Conservation (phyloP, 2,888 invertebrate species). For the Escarpia spicata region DNA sequence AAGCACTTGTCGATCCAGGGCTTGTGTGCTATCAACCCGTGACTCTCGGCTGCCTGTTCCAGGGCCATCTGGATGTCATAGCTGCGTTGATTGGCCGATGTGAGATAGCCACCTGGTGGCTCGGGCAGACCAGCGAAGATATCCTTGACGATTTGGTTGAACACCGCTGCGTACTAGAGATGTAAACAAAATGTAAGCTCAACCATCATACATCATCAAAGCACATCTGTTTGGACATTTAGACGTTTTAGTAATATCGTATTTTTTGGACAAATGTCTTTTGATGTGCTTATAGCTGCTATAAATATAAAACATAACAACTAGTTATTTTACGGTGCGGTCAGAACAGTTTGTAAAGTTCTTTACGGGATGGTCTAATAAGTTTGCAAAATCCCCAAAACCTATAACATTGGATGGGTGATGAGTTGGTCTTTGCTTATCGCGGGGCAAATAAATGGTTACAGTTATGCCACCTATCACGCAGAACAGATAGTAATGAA, state of each 20-base stretch:
- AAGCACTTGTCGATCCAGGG: slow-evolving; percentile 62
- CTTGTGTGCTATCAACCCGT: slow-evolving; percentile 58
- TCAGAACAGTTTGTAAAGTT: too few relatives aligned
- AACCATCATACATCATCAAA: not conserved
- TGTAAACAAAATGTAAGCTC: not conserved
- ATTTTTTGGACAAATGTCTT: not conserved
- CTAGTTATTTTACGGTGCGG: not conserved
- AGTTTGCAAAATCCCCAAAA: too few relatives aligned
- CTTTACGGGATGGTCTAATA: too few relatives aligned
- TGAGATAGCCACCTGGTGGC: slow-evolving; percentile 39
- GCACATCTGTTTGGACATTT: not conserved
- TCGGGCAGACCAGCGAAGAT: slow-evolving; percentile 60
- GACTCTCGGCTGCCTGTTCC: slow-evolving; percentile 53
- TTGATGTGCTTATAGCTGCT: not conserved
- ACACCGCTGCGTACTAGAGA: slow-evolving; percentile 55
- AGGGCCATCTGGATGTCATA: slow-evolving; percentile 55
- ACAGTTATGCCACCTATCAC: too few relatives aligned
- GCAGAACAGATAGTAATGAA: too few relatives aligned
- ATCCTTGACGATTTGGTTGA: slow-evolving; percentile 59
- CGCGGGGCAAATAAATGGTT: too few relatives aligned
- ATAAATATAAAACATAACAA: not conserved
- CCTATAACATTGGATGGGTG: too few relatives aligned
- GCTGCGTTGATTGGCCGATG: slow-evolving; percentile 50
- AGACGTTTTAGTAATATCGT: not conserved
- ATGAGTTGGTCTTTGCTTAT: too few relatives aligned